Evolutionary conservation across 2,888 invertebrate species (phyloP), one percentile per base, ranked within the genome.

Genomic region (Catocala nupta): DNA sequence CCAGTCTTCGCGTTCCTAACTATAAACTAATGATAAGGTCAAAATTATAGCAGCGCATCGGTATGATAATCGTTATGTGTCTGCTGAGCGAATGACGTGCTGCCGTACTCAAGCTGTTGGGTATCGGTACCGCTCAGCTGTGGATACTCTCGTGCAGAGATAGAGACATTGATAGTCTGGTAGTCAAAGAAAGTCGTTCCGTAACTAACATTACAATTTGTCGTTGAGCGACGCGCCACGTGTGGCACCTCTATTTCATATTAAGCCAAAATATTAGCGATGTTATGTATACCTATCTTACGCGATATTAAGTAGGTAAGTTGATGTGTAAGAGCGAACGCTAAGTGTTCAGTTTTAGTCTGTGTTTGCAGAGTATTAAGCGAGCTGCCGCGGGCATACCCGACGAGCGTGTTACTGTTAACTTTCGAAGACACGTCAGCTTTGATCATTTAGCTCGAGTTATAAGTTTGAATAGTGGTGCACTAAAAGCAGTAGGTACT

Each of bases 1-100:
- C 86, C 88, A 89, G 89, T 89, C 89, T 88, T 89, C 82, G 80
- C 80, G 81, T 85, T 85, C 84, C 80, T 80, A 83, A 80, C 82
- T 85, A 87, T 72, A 54, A 67, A 59, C 71, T 80, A 80, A 70
- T 60, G 63, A 59, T 65, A 62, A 66, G 49, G 54, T 59, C 64
- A 51, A 62, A 55, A 59, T 63, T 58, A 63, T 63, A 36, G 12
- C 44, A 64, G 62, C 54, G 53, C 56, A 50, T 61, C 55, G 47
- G 34, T 56, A 63, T 57, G 50, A 49, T 62, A 47, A 43, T 50
- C 34, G n/a, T 50, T 42, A 12, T 0, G 8, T 39, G 48, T 48
- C 48, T 51, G 47, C 13, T 39, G 6, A n/a, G 10, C 49, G 33
- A 9, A 13, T 9, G 36, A 39, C 36, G 4, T 25, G 25, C 25